Conservation (phyloP, 2,888 invertebrate genomes). For the Hylaea fasciaria region DNA sequence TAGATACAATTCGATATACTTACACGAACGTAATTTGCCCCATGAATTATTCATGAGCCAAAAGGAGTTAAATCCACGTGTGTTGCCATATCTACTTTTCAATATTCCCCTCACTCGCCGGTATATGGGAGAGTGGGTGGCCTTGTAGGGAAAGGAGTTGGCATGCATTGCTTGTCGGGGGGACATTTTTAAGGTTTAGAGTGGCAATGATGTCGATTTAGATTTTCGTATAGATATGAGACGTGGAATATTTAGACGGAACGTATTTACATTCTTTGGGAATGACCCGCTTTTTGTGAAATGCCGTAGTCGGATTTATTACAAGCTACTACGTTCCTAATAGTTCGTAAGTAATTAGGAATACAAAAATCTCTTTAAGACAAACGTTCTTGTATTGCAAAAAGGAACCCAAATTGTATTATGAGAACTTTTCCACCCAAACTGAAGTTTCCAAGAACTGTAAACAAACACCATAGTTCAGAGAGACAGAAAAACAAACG, state of each 20-base stretch:
- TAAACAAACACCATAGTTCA: conserved; percentile 29
- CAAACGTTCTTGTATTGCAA: no score
- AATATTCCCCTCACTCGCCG: conserved; percentile 50
- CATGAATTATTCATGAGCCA: conserved; percentile 57
- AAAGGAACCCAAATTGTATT: no score
- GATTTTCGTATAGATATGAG: conserved; percentile 17
- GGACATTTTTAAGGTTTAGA: conserved; percentile 36
- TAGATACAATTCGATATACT: conserved; percentile 40
- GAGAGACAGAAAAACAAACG: conserved; percentile 15
- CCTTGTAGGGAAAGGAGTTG: conserved; percentile 44
- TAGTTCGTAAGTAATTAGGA: no score
- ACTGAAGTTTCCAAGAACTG: conserved; percentile 14
- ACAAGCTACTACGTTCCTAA: no score
- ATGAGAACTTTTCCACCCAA: background rate
- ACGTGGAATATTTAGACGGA: background rate
- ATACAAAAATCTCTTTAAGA: no score
- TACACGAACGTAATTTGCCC: conserved; percentile 46
- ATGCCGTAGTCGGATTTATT: no score
- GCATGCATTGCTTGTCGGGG: conserved; percentile 39
- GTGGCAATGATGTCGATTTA: conserved; percentile 22
- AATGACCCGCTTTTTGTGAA: no score
- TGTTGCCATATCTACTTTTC: conserved; percentile 41
- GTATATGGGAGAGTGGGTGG: conserved; percentile 54
- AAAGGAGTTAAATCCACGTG: conserved; percentile 54
- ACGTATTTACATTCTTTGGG: background rate